Conservation (phyloP, 2,888 invertebrate genomes). For the Tipula lateralis region DNA sequence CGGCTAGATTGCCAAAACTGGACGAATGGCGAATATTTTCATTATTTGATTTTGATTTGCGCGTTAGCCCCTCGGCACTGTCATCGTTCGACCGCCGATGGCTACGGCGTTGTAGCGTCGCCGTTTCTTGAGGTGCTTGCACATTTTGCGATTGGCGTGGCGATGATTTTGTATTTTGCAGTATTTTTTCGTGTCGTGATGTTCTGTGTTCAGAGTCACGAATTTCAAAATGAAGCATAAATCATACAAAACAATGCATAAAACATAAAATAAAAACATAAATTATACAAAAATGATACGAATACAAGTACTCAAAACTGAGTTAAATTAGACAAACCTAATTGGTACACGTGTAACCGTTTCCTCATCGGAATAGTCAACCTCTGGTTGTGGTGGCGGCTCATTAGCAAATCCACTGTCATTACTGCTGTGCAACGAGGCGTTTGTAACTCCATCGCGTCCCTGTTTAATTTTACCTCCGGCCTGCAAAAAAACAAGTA, state of each 20-base stretch:
- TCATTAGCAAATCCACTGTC: conserved; percentile 91
- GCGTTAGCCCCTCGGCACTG: not conserved
- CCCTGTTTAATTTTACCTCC: conserved; percentile 38
- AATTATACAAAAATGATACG: conserved; percentile 34
- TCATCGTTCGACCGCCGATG: conserved; percentile 3
- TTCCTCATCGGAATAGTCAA: conserved; percentile 88
- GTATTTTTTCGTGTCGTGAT: conserved; percentile 28
- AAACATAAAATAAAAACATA: conserved; percentile 37
- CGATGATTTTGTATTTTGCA: not conserved
- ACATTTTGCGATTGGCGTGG: conserved; percentile 24
- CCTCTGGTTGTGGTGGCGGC: conserved; percentile 78
- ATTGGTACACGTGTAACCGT: conserved; percentile 57
- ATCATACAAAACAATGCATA: conserved; percentile 41
- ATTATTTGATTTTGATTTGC: not conserved
- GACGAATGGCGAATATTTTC: conserved; percentile 35
- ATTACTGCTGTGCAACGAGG: conserved; percentile 83
- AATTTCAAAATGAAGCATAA: conserved; percentile 35
- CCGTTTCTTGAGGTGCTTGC: not conserved
- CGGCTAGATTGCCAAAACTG: conserved; percentile 38
- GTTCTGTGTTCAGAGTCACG: no score
- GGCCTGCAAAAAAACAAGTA: conserved; percentile 35
- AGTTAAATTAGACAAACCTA: conserved; percentile 47
- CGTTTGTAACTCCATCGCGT: conserved; percentile 56
- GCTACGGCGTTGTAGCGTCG: not conserved
- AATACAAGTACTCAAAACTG: not conserved